Evolutionary conservation across 2,888 invertebrate species (phyloP).

Genomic region (Tiliacea citrago): DNA sequence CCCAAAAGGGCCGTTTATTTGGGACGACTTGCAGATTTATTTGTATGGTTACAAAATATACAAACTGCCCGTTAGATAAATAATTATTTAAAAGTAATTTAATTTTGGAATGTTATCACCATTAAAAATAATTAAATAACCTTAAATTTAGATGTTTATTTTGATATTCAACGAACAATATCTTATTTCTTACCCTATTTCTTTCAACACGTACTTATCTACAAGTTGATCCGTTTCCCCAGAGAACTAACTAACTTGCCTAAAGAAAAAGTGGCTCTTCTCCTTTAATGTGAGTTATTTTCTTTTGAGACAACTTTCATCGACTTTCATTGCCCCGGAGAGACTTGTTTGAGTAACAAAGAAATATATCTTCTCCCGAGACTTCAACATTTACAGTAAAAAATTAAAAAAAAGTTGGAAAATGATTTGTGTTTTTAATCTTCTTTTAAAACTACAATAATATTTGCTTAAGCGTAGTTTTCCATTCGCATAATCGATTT

Average conservation of each 20-base stretch:
- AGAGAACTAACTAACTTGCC: conserved; percentile 24
- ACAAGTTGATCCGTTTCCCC: conserved; percentile 21
- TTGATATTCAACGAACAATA: conserved; percentile 6
- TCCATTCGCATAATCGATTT: background rate
- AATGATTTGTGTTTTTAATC: conserved; percentile 3
- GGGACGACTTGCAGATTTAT: no score
- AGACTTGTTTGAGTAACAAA: conserved; percentile 57
- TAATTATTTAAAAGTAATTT: background rate
- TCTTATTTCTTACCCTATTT: background rate
- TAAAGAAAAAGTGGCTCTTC: conserved; percentile 35
- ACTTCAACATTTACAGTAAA: conserved; percentile 2
- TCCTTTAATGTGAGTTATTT: conserved; percentile 38
- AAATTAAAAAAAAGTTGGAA: conserved; percentile 2
- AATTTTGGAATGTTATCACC: no score
- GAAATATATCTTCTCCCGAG: conserved; percentile 23
- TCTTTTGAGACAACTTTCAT: conserved; percentile 47
- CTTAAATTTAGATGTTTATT: background rate
- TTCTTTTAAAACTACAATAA: background rate
- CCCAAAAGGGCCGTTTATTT: no score
- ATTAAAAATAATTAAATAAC: no score
- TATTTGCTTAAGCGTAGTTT: background rate
- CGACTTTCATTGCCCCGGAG: conserved; percentile 48
- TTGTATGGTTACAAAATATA: conserved; percentile 1
- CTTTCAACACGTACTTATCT: background rate
- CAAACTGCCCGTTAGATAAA: background rate